phyloP scores from a whole-genome alignment of 2,113 vertebrate genomes.

The Callithrix jacchus region DNA sequence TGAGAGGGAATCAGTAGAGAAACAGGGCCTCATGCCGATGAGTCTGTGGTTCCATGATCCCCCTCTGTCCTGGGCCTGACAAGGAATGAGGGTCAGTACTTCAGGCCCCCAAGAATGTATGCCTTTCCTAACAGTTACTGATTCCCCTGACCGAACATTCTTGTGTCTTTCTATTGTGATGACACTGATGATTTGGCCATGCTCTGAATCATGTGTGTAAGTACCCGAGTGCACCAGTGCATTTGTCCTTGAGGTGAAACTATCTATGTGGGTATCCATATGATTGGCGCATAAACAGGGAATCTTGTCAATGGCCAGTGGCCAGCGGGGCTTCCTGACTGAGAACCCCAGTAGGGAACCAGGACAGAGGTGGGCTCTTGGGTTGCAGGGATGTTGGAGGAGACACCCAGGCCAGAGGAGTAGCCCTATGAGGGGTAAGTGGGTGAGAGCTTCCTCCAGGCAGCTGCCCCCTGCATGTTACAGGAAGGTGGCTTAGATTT shows the following conservation, averaged over 20 bases:
- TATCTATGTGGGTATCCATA: not conserved
- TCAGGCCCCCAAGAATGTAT: constrained; percentile 56
- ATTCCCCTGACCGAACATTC: not conserved
- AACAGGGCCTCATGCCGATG: constrained; percentile 79
- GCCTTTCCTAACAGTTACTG: not conserved
- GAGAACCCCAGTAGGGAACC: not conserved
- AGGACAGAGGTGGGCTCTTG: not conserved
- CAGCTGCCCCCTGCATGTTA: not conserved
- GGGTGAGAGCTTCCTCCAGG: not conserved
- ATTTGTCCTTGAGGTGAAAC: not conserved
- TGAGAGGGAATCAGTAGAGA: constrained; percentile 81
- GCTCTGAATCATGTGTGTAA: not conserved
- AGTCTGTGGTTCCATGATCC: constrained; percentile 63
- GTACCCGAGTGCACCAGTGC: rapidly evolving
- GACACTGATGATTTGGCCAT: rapidly evolving
- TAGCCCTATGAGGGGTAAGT: rapidly evolving
- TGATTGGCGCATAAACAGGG: rapidly evolving
- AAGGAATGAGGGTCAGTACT: constrained; percentile 26
- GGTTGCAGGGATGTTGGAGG: not conserved
- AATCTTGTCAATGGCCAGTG: not conserved
- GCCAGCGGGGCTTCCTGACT: not conserved
- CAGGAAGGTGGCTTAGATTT: not conserved
- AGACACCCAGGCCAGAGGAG: not conserved
- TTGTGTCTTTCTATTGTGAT: not conserved
- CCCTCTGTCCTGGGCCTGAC: constrained; percentile 54